Evolutionary conservation across 2,888 invertebrate genomes (phyloP), one percentile per base, ranked within the genome.

Genomic region (Tetranychus piercei): DNA sequence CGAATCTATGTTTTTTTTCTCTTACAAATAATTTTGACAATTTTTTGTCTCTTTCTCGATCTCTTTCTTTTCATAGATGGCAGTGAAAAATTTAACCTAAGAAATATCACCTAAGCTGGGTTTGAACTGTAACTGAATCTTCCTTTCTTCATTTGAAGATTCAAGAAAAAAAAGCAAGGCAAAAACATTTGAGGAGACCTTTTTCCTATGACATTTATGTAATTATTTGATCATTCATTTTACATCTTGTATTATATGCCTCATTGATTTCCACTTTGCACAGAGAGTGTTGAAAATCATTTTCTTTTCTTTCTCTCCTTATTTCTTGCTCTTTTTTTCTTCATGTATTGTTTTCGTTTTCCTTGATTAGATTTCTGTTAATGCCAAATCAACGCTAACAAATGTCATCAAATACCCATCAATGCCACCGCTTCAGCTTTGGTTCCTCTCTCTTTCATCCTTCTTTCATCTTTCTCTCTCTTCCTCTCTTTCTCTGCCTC

Each of bases 311-410:
- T 15, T 55, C 55, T 34, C 55, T 55, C 15, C 15, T 55, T 55
- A 9, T 55, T 15, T 55, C 55, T 55, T 15, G 55, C 15, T 55
- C 55, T 55, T 55, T 55, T 55, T 34, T 55, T 55, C 11, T 55
- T 15, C 9, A 15, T 55, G 55, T 55, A 55, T 55, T 55, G 55
- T 55, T 55, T 55, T 55, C 55, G 55, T 55, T 55, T 55, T 55
- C 55, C 55, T 55, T 55, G 15, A 55, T 55, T 55, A 55, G 55
- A 55, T 55, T 55, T 55, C 55, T 55, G 55, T 55, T 55, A 55
- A 55, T 55, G 55, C 55, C 55, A 55, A 55, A 55, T 55, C 55
- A 55, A 55, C 55, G 55, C 55, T 55, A 55, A 55, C 55, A 55
- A 34, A 34, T 34, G 34, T 55, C 55, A 55, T 55, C 55, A 55